Base-by-base conservation (phyloP, 92 coral and sea anemone species). In the Scolanthus callimorphus region DNA sequence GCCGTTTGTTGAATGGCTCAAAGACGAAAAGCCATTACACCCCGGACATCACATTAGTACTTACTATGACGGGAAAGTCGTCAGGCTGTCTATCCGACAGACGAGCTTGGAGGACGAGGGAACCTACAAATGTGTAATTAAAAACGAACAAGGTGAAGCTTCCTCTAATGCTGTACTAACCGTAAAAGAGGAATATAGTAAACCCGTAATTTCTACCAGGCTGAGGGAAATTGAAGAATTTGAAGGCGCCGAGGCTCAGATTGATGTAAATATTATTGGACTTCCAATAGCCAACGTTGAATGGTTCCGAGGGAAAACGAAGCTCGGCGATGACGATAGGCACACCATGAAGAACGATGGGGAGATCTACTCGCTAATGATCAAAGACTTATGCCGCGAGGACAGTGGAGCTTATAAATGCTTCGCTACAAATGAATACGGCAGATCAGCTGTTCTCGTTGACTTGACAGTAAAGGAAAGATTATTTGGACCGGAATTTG, bases 361-460 rank as follows among this genome's bases (percentile, higher is more conserved):
- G 39, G 88, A 74, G 45, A 76, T 87, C 9, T 83, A 80, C 68
- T 77, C 99, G 11, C 52, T 94, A 59, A 80, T 83, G 51, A 88
- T 94, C 39, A 73, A 84, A 27, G 74, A 81, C 28, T 67, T 60
- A 17, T 67, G 60, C 23, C 68, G 67, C 2, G 82, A 80, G 45
- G 96, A 94, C 60, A 58, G 81, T 12, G 99, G 99, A 19, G 61
- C 63, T 29, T 94, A 94, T 69, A 79, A 84, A 41, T 88, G 96
- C 31, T 65, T 94, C 11, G 99, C 92, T 39, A 66, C 60, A 15
- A 81, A 76, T 51, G 84, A 74, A 29, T 70, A 69, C 57, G 98
- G 98, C 12, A 85, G 86, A 65, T 71, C 86, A 39, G 82, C 88
- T 9, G 87, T 90, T 27, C 59, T 71, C 8, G 76, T 74, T 30